Evolutionary conservation across 1,140 invertebrate genomes (phyloP).

Genomic region (Laodelphax striatellus): DNA sequence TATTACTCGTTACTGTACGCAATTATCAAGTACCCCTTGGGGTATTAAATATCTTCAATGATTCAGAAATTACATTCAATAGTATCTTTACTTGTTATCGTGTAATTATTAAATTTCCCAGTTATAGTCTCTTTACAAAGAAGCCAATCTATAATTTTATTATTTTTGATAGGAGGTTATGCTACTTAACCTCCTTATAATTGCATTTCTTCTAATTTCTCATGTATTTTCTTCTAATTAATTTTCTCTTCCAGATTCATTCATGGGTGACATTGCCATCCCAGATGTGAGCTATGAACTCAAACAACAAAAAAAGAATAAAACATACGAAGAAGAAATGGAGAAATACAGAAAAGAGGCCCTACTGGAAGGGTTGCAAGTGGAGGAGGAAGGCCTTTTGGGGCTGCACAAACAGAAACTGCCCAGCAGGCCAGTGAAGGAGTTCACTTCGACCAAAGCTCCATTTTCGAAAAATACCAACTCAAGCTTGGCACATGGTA

Average conservation of each 20-base stretch:
- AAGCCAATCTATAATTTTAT: too few relatives aligned
- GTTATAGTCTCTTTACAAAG: too few relatives aligned
- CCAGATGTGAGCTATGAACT: constrained; percentile 21
- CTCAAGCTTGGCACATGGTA: not conserved
- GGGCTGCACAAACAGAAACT: constrained; percentile 32
- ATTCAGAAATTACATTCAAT: too few relatives aligned
- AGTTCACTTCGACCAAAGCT: not conserved
- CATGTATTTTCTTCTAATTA: too few relatives aligned
- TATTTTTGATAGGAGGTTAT: too few relatives aligned
- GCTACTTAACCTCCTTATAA: too few relatives aligned
- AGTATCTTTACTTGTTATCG: too few relatives aligned
- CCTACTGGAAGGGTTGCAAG: constrained; percentile 61
- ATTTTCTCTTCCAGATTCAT: constrained; percentile 15
- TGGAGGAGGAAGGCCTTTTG: constrained; percentile 66
- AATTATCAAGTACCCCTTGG: too few relatives aligned
- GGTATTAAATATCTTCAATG: too few relatives aligned
- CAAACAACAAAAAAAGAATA: constrained; percentile 13
- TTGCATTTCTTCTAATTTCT: too few relatives aligned
- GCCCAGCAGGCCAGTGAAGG: not conserved
- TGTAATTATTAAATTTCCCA: too few relatives aligned
- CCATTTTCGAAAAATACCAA: not conserved
- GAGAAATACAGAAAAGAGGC: constrained; percentile 68
- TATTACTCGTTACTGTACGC: too few relatives aligned
- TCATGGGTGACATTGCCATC: constrained; percentile 24
- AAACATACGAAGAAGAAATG: constrained; percentile 44